Evolutionary conservation across 2,113 vertebrate species (phyloP).

Genomic region (Gulo gulo): DNA sequence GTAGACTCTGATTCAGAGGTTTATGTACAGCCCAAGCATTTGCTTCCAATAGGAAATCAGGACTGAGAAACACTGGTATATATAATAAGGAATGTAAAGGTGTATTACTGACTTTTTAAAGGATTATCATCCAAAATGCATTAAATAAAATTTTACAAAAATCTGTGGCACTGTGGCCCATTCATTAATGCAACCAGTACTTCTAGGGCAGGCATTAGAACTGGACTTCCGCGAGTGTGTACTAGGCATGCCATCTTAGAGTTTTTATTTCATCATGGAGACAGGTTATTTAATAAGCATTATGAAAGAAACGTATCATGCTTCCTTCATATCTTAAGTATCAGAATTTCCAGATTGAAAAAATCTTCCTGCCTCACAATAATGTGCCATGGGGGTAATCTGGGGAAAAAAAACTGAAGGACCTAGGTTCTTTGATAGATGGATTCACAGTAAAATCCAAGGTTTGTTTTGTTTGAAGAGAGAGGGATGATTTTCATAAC

Average conservation of each 20-base stretch:
- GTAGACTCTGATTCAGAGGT: background rate
- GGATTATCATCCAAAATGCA: background rate
- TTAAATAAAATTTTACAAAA: background rate
- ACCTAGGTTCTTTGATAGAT: background rate
- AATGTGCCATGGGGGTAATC: background rate
- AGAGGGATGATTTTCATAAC: background rate
- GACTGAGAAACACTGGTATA: background rate
- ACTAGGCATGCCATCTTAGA: background rate
- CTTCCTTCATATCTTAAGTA: background rate
- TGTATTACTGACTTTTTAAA: background rate
- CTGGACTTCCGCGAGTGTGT: background rate
- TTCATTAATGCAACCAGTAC: background rate
- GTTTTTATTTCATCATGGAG: background rate
- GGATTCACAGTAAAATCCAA: background rate
- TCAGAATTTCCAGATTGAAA: background rate
- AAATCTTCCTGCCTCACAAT: background rate
- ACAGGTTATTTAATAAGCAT: background rate
- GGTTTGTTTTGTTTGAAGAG: background rate
- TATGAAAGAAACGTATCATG: background rate
- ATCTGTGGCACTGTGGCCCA: background rate
- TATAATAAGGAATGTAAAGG: background rate
- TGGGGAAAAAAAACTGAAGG: background rate
- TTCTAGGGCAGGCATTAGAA: background rate
- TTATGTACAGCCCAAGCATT: background rate
- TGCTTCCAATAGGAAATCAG: background rate